Evolutionary conservation across 2,888 invertebrate genomes (phyloP).

Genomic region (Coleophora deauratella): DNA sequence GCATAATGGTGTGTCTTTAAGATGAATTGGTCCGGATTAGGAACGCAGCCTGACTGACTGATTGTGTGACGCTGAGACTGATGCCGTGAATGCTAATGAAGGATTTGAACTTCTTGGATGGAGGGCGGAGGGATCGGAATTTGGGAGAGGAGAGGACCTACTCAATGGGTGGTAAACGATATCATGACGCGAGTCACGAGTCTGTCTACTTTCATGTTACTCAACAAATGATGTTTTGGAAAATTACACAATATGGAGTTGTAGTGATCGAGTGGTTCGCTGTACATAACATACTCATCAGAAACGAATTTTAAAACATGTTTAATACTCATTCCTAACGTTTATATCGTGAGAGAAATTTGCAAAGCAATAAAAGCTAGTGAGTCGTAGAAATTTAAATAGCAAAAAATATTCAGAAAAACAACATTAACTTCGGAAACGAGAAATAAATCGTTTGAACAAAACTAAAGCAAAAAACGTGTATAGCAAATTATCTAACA

Average conservation of each 20-base stretch:
- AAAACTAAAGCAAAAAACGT: constrained; percentile 23
- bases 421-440: too few species aligned
- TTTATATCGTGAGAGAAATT: too few species aligned
- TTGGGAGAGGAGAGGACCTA: not conserved
- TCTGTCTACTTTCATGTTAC: not conserved
- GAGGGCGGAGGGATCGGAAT: not conserved
- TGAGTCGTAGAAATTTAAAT: too few species aligned
- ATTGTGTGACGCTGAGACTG: constrained; percentile 17
- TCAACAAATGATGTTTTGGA: too few species aligned
- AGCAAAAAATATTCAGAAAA: too few species aligned
- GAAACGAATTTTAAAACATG: too few species aligned
- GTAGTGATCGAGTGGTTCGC: too few species aligned
- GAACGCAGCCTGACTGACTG: constrained; percentile 22
- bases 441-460: too few species aligned
- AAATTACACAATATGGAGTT: too few species aligned
- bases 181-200: not conserved
- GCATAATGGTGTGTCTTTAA: constrained; percentile 47
- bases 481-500: constrained; percentile 37
- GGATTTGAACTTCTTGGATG: constrained; percentile 8
- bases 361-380: too few species aligned
- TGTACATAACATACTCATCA: too few species aligned
- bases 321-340: too few species aligned
- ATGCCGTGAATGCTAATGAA: constrained; percentile 8
- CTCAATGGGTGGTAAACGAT: not conserved
- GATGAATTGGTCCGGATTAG: constrained; percentile 52